Percentiles rank a stretch among this genome's conserved stretches.
These are phyloP conservation scores for Drosophila histrio DNA, from an alignment of 2,888 invertebrate species.

Conservation along the genomic window DNA sequence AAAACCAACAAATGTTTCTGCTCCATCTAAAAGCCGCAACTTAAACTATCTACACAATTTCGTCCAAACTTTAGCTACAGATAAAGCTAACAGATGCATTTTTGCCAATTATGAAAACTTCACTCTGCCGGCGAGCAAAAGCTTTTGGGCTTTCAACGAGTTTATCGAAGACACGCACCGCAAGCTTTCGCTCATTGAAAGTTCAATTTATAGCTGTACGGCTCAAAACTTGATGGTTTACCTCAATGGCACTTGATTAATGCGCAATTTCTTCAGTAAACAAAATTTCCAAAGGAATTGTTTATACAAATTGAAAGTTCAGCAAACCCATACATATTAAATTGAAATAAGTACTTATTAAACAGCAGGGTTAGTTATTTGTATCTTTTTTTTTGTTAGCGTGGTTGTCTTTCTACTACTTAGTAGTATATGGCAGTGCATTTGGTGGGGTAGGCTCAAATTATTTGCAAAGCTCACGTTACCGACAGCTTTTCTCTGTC, in stretches of 20 bases:
- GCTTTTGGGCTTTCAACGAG: not conserved
- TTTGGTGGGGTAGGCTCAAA: conserved; percentile 14
- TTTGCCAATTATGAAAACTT: not conserved
- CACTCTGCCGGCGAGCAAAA: not conserved
- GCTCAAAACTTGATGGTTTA: not conserved
- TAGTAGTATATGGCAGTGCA: not conserved
- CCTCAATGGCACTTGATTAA: conserved; percentile 1
- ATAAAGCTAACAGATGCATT: not conserved
- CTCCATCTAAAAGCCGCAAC: conserved; percentile 20
- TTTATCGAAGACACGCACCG: conserved; percentile 7
- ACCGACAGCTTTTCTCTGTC: conserved; percentile 13
- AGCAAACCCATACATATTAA: not conserved
- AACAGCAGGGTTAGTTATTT: not conserved
- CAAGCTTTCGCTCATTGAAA: conserved; percentile 39
- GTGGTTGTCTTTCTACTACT: too few relatives aligned
- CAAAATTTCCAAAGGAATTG: not conserved
- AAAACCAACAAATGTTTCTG: conserved; percentile 56
- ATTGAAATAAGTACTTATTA: not conserved
- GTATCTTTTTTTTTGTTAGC: too few relatives aligned
- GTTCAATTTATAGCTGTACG: not conserved
- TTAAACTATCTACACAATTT: not conserved
- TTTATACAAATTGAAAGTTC: not conserved
- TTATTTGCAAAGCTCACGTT: not conserved
- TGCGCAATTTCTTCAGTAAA: conserved; percentile 14
- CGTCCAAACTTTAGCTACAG: not conserved